phyloP scores from a whole-genome alignment of 1,140 invertebrate species.

The Conopomorpha cramerella region DNA sequence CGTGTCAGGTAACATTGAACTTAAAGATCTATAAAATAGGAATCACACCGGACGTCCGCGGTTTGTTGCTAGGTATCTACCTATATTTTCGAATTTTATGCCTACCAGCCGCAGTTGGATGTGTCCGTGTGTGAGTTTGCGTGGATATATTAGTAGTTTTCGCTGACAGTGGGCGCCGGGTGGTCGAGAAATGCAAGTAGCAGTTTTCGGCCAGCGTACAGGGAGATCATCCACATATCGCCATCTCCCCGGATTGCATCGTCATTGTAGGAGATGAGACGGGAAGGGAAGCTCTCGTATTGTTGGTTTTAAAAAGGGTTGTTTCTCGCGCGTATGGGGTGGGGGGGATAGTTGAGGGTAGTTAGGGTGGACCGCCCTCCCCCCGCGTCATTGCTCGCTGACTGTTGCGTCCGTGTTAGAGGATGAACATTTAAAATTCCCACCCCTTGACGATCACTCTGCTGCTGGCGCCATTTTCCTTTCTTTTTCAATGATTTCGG shows the following conservation, averaged over 20 bases:
- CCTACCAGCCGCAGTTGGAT: conserved; percentile 31
- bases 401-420: conserved; percentile 54
- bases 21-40: too few relatives aligned
- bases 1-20: too few relatives aligned
- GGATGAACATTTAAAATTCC: conserved; percentile 55
- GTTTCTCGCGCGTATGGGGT: neutral
- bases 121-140: conserved; percentile 12
- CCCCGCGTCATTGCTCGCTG: conserved; percentile 40
- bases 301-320: neutral
- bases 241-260: too few relatives aligned
- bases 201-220: too few relatives aligned
- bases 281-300: neutral
- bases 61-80: too few relatives aligned
- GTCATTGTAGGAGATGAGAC: neutral
- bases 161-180: conserved; percentile 10
- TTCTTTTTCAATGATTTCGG: conserved; percentile 10
- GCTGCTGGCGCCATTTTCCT: conserved; percentile 45
- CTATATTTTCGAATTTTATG: conserved; percentile 55
- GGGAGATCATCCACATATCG: too few relatives aligned
- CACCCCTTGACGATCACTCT: conserved; percentile 47
- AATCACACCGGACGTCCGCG: conserved; percentile 6
- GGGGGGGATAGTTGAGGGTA: conserved; percentile 12
- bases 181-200: neutral
- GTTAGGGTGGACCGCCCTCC: conserved; percentile 35
- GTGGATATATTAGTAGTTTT: too few relatives aligned